Conservation (phyloP, 2,888 invertebrate genomes). For the Apamea sordens region DNA sequence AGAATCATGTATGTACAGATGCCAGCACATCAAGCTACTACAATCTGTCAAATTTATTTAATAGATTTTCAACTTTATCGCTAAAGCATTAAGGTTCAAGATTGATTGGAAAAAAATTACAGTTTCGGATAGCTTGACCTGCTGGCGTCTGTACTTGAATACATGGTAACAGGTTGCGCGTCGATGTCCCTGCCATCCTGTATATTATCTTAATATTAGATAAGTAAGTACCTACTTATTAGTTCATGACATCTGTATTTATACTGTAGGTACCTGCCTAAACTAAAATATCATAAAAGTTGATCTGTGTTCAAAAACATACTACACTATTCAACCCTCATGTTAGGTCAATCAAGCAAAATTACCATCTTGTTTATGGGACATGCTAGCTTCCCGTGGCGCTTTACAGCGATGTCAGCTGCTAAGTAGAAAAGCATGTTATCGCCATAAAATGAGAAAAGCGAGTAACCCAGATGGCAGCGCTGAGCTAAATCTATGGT, state of each 20-base stretch:
- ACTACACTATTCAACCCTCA: slow-evolving; percentile 32
- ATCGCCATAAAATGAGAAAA: slow-evolving; percentile 40
- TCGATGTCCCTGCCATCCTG: no score
- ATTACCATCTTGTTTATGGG: slow-evolving; percentile 35
- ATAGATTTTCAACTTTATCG: no score
- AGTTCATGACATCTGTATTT: background rate
- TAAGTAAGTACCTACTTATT: background rate
- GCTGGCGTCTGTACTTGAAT: no score
- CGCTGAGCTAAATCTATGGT: slow-evolving; percentile 32
- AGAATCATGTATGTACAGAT: no score
- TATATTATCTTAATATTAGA: background rate
- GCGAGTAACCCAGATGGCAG: slow-evolving; percentile 41
- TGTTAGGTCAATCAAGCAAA: slow-evolving; percentile 39
- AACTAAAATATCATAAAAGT: background rate
- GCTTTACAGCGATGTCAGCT: slow-evolving; percentile 19
- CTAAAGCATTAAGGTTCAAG: no score
- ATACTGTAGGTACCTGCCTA: background rate
- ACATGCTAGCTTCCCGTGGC: slow-evolving; percentile 16
- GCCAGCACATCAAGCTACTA: no score
- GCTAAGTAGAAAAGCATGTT: slow-evolving; percentile 61
- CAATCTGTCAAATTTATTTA: no score
- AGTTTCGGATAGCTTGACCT: no score
- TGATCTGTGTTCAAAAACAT: slow-evolving; percentile 6
- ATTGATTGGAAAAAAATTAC: no score
- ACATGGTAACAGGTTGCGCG: no score